Base-by-base conservation (phyloP, 2,113 vertebrate species). In the Recurvirostra avosetta region DNA sequence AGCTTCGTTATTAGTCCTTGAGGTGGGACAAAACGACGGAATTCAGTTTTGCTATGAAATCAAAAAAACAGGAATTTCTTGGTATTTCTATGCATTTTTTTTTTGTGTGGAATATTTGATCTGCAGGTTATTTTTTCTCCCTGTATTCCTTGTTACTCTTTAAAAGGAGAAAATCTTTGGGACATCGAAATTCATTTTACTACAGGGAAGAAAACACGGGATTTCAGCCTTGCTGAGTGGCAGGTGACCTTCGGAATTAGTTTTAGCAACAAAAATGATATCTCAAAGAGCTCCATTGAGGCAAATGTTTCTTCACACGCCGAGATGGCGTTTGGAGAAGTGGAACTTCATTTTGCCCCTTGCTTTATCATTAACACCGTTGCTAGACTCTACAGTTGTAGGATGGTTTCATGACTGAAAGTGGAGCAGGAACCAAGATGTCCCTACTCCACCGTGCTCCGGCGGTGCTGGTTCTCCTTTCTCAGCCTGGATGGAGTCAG, bases 221-320 rank as follows among this genome's bases (percentile, higher is more conserved):
- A 53, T 83, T 86, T 72, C 78, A 79, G 82, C 72, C 52, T 78
- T 84, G 61, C 45, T 32, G n/a, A 88, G 40, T 32, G n/a, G n/a
- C 25, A 38, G 7, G 7, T 11, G 29, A 53, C 43, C 40, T n/a
- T 66, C 47, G 12, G 15, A 25, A 10, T 53, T 45, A 22, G 67
- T 9, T 30, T 66, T 36, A 36, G 32, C 61, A 56, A n/a, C 29
- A 18, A 32, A 80, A 63, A 40, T 17, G 10, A 7, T 36, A 34
- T 27, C 30, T 84, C 41, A 18, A 9, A 41, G 32, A 49, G 45
- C 4, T 8, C 25, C 25, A 8, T 17, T 16, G 45, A 47, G 18
- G 38, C 19, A 72, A 25, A 43, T 11, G 17, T 43, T 72, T 59
- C 63, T 58, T 62, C 14, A 27, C 26, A 4, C 30, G 36, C 49